Evolutionary conservation across 2,888 invertebrate species (phyloP).

Genomic region (Trachelus tabidus): DNA sequence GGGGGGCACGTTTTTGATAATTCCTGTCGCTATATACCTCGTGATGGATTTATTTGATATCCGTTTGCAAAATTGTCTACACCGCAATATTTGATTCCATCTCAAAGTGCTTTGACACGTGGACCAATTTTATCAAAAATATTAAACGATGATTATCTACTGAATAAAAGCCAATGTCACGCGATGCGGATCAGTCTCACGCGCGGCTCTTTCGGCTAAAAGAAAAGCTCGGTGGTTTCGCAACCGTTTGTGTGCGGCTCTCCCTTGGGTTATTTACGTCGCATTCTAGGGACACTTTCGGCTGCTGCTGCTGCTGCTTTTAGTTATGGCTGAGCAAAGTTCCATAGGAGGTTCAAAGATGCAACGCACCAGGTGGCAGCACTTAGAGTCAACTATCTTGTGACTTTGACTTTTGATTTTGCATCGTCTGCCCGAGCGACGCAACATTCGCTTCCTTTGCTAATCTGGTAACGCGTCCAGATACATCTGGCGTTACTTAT

Average conservation of each 20-base stretch:
- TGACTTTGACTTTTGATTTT: background rate
- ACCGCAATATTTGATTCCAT: background rate
- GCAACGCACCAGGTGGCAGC: constrained; percentile 46
- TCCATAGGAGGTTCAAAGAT: constrained; percentile 29
- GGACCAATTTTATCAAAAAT: background rate
- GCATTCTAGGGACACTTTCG: background rate
- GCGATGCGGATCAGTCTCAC: background rate
- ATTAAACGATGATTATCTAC: background rate
- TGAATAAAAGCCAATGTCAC: background rate
- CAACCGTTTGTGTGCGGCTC: background rate
- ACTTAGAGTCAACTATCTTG: background rate
- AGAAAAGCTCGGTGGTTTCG: background rate
- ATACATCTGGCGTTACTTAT: background rate
- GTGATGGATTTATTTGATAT: background rate
- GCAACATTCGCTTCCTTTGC: background rate
- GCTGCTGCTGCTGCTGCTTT: background rate
- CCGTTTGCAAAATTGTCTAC: background rate
- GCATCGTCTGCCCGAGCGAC: background rate
- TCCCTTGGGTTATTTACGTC: background rate
- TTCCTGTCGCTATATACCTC: too few relatives aligned
- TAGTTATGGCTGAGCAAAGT: constrained; percentile 7
- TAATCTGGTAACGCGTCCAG: background rate
- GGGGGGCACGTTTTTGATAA: too few relatives aligned
- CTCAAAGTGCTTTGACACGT: background rate
- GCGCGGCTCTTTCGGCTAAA: background rate